phyloP scores from a whole-genome alignment of 2,113 vertebrate species.

The Phyllostomus discolor region DNA sequence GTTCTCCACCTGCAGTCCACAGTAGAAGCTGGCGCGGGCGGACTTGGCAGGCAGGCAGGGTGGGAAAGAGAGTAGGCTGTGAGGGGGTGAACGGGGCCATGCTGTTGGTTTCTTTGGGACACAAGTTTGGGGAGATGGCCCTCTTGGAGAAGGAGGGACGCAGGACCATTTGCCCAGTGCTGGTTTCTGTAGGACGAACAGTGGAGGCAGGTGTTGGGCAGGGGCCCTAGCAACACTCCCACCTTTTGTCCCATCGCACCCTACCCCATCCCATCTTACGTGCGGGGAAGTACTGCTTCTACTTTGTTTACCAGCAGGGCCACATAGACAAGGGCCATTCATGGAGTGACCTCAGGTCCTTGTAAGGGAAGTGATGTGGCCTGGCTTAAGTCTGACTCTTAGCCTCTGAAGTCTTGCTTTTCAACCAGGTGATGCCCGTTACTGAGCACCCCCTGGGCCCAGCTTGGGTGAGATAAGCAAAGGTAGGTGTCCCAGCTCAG shows the following conservation, averaged over 20 bases:
- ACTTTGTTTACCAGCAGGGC: neutral
- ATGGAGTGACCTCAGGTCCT: neutral
- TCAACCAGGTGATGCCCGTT: neutral
- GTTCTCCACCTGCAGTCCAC: neutral
- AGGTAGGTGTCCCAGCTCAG: neutral
- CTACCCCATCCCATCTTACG: neutral
- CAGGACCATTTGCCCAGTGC: neutral
- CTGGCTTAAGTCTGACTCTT: neutral
- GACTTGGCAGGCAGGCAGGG: neutral
- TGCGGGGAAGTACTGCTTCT: neutral
- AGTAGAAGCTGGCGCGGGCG: neutral
- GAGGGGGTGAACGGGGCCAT: neutral
- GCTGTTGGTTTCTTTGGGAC: neutral
- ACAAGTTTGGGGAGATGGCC: neutral
- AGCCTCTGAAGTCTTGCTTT: neutral
- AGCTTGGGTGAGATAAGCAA: neutral
- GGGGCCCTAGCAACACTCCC: neutral
- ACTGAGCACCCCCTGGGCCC: neutral
- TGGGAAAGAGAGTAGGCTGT: neutral
- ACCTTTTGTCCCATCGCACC: fast-evolving
- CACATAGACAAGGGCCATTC: neutral
- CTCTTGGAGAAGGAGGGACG: neutral
- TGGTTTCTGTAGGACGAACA: neutral
- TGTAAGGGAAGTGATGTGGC: neutral
- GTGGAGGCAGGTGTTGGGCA: neutral